Conservation (phyloP, 2,888 invertebrate genomes). For the Drosophila planitibia region DNA sequence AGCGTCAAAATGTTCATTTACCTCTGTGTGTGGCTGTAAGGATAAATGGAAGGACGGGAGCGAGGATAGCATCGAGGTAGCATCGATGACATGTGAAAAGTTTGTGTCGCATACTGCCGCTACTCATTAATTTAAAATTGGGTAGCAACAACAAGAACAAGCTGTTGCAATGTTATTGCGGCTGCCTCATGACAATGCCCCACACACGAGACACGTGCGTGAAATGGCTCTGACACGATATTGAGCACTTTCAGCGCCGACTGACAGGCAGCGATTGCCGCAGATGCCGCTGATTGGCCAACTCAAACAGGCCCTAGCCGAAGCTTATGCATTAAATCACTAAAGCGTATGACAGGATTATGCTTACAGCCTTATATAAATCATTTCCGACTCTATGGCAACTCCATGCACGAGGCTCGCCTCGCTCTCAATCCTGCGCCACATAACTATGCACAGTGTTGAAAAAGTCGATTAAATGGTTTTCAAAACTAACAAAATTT, state of each 20-base stretch:
- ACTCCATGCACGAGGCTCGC: constrained; percentile 41
- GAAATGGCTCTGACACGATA: constrained; percentile 58
- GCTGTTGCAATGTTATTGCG: constrained; percentile 57
- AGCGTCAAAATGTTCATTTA: constrained; percentile 42
- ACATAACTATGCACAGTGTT: constrained; percentile 1
- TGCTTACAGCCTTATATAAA: constrained; percentile 69
- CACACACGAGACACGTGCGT: constrained; percentile 61
- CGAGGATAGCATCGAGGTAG: constrained; percentile 6
- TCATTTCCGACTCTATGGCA: constrained; percentile 69
- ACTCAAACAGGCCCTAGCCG: constrained; percentile 14
- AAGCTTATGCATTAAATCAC: constrained; percentile 75
- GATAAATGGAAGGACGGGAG: neutral
- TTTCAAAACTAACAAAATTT: neutral
- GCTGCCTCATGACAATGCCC: constrained; percentile 50
- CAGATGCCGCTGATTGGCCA: constrained; percentile 28
- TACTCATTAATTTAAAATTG: constrained; percentile 77
- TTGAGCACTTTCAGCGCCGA: constrained; percentile 40
- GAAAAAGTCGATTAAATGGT: neutral
- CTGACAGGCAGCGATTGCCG: constrained; percentile 48
- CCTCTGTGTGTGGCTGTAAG: constrained; percentile 2
- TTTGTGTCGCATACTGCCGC: constrained; percentile 37
- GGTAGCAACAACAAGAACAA: constrained; percentile 25
- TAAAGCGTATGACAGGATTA: constrained; percentile 78
- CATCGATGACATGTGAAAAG: constrained; percentile 45
- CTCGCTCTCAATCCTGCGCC: neutral